Evolutionary conservation across 2,797 vertebrate genomes (phyloP), one percentile per base, ranked within the genome.

Genomic region (Hemibagrus guttatus): DNA sequence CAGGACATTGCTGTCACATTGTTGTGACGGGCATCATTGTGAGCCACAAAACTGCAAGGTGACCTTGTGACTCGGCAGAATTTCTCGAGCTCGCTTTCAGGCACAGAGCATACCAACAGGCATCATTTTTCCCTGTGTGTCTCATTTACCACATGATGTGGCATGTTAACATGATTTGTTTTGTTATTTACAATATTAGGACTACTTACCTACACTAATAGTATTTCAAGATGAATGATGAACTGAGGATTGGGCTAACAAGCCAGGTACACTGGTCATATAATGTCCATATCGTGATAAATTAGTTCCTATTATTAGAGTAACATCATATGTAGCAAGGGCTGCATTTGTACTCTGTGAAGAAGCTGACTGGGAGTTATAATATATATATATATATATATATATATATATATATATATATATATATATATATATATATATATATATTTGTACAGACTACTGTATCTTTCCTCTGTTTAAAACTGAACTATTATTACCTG

Each of bases 31-130:
- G 83, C 82, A 87, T 89, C 86, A 78, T 68, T 49, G 83, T 82
- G 79, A 87, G 81, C 63, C 69, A 85, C 90, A 89, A 89, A 90
- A 88, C 85, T 87, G 84, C 84, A 89, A 89, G 89, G 90, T 90
- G 79, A 91, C 90, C 89, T 90, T 89, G 87, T 66, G 79, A 74
- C 82, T 86, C 35, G 12, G 16, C 78, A 81, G 66, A 69, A 87
- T 84, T 79, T 80, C 46, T 78, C 26, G 28, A 35, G 79, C 28
- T n/a, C 52, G 31, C 56, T 46, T 79, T 61, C 63, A 74, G n/a
- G 63, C 78, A 71, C 61, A 26, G 12, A 26, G 31, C 19, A 72
- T 71, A 28, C 61, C 11, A 71, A 89, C 59, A 80, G 58, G 26
- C 54, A 39, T 66, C 72, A 14, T 84, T 63, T 61, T 21, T 12